These are phyloP conservation scores for Aleadryas rufinucha DNA, from an alignment of 2,113 vertebrate genomes.

Conservation along the genomic window DNA sequence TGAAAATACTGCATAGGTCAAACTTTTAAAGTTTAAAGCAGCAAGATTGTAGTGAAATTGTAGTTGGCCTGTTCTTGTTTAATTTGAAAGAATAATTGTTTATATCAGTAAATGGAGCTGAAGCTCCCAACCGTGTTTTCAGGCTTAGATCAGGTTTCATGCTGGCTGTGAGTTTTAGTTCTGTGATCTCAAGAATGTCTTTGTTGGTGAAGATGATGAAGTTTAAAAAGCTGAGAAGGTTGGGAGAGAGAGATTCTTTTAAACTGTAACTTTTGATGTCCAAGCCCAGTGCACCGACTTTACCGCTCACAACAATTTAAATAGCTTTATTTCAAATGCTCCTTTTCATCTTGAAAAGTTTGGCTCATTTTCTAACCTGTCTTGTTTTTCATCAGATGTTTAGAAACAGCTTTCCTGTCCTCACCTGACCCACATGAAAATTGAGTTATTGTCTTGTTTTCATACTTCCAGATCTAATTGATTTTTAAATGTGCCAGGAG, in stretches of 20 bases:
- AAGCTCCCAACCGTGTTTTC: constrained; percentile 24
- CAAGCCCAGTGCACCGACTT: constrained; percentile 44
- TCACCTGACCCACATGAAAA: background rate
- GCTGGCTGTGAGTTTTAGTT: constrained; percentile 44
- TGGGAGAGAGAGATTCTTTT: constrained; percentile 49
- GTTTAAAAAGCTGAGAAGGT: constrained; percentile 56
- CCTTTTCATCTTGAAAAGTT: constrained; percentile 64
- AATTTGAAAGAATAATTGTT: constrained; percentile 56
- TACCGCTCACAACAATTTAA: constrained; percentile 49
- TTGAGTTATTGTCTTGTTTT: constrained; percentile 24
- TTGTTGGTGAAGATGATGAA: constrained; percentile 65
- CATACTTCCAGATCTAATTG: constrained; percentile 24
- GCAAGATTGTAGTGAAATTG: constrained; percentile 26
- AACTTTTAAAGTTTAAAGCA: constrained; percentile 27
- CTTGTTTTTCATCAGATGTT: constrained; percentile 32
- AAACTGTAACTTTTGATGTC: constrained; percentile 70
- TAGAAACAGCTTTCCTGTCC: constrained; percentile 42
- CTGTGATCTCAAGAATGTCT: constrained; percentile 63
- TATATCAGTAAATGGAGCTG: constrained; percentile 19
- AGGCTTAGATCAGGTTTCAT: constrained; percentile 65
- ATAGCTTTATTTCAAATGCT: constrained; percentile 57
- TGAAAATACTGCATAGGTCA: background rate
- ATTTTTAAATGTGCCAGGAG: constrained; percentile 7
- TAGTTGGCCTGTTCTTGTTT: constrained; percentile 36
- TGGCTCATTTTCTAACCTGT: constrained; percentile 41